phyloP scores from a whole-genome alignment of 2,888 invertebrate species.

The Malthinus seriepunctatus region DNA sequence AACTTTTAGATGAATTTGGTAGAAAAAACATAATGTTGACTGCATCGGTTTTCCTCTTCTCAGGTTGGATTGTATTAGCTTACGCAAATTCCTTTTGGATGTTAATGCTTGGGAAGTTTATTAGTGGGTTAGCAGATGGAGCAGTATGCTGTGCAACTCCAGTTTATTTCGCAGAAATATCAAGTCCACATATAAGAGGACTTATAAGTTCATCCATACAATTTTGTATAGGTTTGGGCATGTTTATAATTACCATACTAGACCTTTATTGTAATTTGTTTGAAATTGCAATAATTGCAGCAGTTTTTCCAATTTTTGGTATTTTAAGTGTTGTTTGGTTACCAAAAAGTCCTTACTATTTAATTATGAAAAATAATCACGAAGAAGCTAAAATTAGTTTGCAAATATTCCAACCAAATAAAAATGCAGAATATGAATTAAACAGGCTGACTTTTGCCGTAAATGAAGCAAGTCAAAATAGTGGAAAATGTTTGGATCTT shows the following conservation, averaged over 20 bases:
- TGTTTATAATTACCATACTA: constrained; percentile 64
- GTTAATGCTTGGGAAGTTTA: constrained; percentile 56
- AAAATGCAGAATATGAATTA: constrained; percentile 56
- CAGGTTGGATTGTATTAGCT: constrained; percentile 67
- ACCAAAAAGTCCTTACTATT: constrained; percentile 64
- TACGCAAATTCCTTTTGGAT: constrained; percentile 60
- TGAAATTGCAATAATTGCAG: constrained; percentile 56
- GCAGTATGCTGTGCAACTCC: constrained; percentile 55
- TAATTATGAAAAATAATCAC: constrained; percentile 51
- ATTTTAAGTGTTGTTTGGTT: constrained; percentile 56
- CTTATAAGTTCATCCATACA: constrained; percentile 66
- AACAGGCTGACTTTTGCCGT: constrained; percentile 44
- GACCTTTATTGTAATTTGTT: constrained; percentile 59
- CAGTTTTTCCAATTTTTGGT: constrained; percentile 55
- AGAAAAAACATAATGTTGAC: constrained; percentile 66
- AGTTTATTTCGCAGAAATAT: constrained; percentile 65
- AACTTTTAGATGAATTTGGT: constrained; percentile 66
- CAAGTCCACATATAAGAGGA: constrained; percentile 61
- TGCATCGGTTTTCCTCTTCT: constrained; percentile 63
- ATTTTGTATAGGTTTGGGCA: constrained; percentile 60
- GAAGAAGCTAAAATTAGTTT: constrained; percentile 57
- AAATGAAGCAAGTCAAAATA: constrained; percentile 10
- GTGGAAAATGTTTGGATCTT: constrained; percentile 40
- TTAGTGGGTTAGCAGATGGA: constrained; percentile 64
- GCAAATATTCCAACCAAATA: constrained; percentile 54